Conservation (phyloP, 2,797 vertebrate species). For the Myotis pilosus region DNA sequence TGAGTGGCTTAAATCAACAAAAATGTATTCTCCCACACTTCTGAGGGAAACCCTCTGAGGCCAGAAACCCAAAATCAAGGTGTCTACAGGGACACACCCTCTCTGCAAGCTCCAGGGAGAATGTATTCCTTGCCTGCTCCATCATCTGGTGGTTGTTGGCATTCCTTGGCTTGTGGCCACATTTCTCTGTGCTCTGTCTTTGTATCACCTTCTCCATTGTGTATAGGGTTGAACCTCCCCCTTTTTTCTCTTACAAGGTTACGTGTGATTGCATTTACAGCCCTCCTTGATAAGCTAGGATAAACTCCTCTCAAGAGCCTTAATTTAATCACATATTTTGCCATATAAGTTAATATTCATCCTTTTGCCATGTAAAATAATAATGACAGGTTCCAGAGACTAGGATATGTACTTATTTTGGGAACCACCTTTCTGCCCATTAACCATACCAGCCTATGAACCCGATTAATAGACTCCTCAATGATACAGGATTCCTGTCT, state of each 20-base stretch:
- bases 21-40: background rate
- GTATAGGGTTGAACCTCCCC: background rate
- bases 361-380: background rate
- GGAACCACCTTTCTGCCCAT: background rate
- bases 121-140: background rate
- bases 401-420: background rate
- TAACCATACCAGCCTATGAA: background rate
- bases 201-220: rapidly evolving
- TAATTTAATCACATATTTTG: background rate
- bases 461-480: background rate
- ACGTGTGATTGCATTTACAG: background rate
- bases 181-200: background rate
- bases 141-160: background rate
- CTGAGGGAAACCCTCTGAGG: too few species aligned
- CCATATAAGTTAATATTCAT: background rate
- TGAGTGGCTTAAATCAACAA: background rate
- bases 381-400: background rate
- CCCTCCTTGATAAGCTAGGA: background rate
- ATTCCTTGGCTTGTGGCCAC: background rate
- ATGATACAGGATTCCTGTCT: background rate
- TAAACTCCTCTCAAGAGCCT: background rate
- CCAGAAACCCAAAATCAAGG: background rate
- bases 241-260: background rate
- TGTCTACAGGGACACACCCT: too few species aligned
- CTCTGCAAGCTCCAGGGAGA: background rate